A percentile compares a stretch with the other conserved stretches of the same genome.
Conservation (phyloP, 2,113 vertebrate genomes). For the Telmatochromis sp. region DNA sequence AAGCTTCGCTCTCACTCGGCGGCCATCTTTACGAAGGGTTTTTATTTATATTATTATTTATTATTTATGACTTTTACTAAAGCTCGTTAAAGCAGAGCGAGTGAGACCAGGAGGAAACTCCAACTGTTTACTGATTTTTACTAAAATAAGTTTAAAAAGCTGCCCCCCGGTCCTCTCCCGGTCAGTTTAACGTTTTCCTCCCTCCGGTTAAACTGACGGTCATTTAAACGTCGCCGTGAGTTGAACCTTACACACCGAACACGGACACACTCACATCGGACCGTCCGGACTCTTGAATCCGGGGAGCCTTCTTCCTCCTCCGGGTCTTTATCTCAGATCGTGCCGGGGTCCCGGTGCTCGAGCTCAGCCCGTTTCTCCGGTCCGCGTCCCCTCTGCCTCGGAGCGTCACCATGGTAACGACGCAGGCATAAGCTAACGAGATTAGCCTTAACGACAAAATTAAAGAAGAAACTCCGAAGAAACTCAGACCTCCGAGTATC, state of each 20-base stretch:
- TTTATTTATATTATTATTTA: neutral
- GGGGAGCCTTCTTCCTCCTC: neutral
- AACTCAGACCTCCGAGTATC: rapidly evolving
- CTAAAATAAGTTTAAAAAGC: rapidly evolving
- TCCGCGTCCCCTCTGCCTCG: neutral
- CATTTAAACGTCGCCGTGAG: neutral
- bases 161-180: neutral
- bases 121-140: neutral
- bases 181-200: neutral
- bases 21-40: neutral
- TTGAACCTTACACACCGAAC: rapidly evolving
- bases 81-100: neutral
- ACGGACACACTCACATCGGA: neutral
- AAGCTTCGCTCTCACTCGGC: rapidly evolving
- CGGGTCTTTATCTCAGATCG: neutral
- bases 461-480: neutral
- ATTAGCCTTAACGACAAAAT: neutral
- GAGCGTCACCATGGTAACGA: slow-evolving; percentile 24
- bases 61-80: neutral
- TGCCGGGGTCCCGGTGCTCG: neutral
- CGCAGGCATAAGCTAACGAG: neutral
- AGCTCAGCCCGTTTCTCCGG: neutral
- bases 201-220: neutral
- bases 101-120: neutral
- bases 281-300: rapidly evolving